These are phyloP conservation scores for Psittacara wagleri DNA, from an alignment of 2,113 vertebrate species.

Conservation along the genomic window DNA sequence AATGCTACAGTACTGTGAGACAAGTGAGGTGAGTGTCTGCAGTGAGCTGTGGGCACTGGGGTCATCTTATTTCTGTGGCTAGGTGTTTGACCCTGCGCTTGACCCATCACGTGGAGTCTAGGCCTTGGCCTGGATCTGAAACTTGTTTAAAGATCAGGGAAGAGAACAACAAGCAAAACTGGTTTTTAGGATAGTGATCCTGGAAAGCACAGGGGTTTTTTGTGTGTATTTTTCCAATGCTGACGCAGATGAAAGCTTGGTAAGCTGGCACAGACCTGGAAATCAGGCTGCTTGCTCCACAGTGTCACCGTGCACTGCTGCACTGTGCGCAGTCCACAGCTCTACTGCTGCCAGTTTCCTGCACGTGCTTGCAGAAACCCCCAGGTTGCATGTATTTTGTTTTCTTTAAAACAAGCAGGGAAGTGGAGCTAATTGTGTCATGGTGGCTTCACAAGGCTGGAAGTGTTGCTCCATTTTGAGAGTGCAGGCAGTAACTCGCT, in stretches of 20 bases:
- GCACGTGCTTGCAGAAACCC: background rate
- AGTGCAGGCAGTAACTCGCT: background rate
- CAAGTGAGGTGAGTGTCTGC: background rate
- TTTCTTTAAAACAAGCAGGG: background rate
- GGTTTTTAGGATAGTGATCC: background rate
- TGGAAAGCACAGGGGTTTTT: background rate
- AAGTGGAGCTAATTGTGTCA: background rate
- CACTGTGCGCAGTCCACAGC: background rate
- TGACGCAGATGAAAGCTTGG: background rate
- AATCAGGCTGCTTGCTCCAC: background rate
- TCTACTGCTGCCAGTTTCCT: background rate
- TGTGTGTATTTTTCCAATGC: background rate
- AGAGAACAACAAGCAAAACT: background rate
- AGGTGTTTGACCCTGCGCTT: background rate
- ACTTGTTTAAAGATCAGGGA: background rate
- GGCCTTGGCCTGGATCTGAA: background rate
- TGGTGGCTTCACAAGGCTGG: accelerated
- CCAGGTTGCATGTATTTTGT: background rate
- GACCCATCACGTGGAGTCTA: accelerated
- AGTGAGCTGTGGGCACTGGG: background rate
- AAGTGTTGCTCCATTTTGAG: background rate
- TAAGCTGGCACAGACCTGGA: background rate
- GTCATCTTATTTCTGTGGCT: background rate
- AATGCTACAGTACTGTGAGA: background rate
- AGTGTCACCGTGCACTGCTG: background rate